A percentile compares a stretch with the other conserved stretches of the same genome.
Conservation (phyloP, 2,888 invertebrate genomes). For the Pyralis farinalis region DNA sequence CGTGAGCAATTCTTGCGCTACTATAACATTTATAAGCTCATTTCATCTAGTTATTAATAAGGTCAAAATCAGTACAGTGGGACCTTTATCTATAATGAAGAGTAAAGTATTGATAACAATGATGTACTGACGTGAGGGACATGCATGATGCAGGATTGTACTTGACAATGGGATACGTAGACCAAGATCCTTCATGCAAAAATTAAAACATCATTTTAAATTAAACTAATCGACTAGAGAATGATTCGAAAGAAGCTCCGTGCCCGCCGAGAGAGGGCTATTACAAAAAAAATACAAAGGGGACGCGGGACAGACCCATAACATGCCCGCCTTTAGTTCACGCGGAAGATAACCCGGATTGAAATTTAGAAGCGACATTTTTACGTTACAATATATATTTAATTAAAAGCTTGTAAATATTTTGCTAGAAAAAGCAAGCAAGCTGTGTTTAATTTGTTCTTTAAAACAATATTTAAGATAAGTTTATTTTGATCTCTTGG, state of each 20-base stretch:
- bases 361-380: conserved; percentile 45
- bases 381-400: not conserved
- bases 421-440: conserved; percentile 8
- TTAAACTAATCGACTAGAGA: conserved; percentile 15
- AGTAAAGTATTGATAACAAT: conserved; percentile 30
- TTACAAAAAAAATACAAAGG: conserved; percentile 34
- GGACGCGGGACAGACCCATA: conserved; percentile 49
- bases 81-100: conserved; percentile 25
- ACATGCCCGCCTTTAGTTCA: conserved; percentile 33
- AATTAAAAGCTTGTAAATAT: not conserved
- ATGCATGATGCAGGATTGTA: conserved; percentile 58
- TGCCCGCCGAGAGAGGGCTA: conserved; percentile 25
- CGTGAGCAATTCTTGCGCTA: too few species aligned
- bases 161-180: conserved; percentile 43
- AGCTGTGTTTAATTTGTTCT: conserved; percentile 1
- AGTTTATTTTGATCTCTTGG: not conserved
- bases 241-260: conserved; percentile 25
- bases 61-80: not conserved
- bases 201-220: conserved; percentile 26
- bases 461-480: not conserved
- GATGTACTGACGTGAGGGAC: conserved; percentile 47
- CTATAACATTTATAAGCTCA: not conserved
- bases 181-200: conserved; percentile 43
- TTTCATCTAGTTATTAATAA: not conserved
- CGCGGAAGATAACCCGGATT: conserved; percentile 30